A percentile compares a stretch with the other conserved stretches of the same genome.
Conservation (phyloP, 2,797 vertebrate species). For the Mergus octosetaceus region DNA sequence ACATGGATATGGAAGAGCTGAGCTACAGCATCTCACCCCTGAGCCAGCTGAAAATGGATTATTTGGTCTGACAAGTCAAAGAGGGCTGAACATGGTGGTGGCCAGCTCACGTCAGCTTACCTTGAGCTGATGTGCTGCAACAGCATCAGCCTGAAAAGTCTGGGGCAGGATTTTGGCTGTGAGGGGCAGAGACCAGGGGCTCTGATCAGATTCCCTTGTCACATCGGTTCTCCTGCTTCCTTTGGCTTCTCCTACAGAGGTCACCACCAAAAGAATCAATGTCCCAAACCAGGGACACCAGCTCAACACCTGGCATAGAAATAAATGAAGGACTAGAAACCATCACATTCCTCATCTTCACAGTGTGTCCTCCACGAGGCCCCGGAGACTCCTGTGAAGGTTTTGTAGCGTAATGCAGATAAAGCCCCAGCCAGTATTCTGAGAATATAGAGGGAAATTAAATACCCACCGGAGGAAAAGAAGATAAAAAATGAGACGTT, state of each 20-base stretch:
- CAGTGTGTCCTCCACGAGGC: not conserved
- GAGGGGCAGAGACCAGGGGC: not conserved
- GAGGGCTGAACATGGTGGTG: fast-evolving
- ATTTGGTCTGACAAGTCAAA: not conserved
- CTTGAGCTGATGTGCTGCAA: not conserved
- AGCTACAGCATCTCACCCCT: not conserved
- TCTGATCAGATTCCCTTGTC: not conserved
- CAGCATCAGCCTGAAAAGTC: not conserved
- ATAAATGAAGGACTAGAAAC: fast-evolving
- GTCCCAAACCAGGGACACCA: not conserved
- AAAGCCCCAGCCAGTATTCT: not conserved
- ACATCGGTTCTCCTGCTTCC: not conserved
- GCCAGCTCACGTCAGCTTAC: not conserved
- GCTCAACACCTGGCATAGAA: not conserved
- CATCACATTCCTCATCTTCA: fast-evolving
- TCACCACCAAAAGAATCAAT: not conserved
- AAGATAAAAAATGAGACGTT: constrained; percentile 14
- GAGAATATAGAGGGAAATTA: not conserved
- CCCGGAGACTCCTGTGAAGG: not conserved
- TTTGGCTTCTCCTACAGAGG: not conserved
- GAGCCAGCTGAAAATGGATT: not conserved
- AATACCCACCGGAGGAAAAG: not conserved
- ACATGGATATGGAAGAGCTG: not conserved
- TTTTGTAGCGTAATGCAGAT: not conserved
- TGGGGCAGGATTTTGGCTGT: not conserved